Percentiles rank a stretch among this genome's conserved stretches.
Evolutionary conservation across 1,140 invertebrate genomes (phyloP).

Genomic region (Adelges cooleyi): DNA sequence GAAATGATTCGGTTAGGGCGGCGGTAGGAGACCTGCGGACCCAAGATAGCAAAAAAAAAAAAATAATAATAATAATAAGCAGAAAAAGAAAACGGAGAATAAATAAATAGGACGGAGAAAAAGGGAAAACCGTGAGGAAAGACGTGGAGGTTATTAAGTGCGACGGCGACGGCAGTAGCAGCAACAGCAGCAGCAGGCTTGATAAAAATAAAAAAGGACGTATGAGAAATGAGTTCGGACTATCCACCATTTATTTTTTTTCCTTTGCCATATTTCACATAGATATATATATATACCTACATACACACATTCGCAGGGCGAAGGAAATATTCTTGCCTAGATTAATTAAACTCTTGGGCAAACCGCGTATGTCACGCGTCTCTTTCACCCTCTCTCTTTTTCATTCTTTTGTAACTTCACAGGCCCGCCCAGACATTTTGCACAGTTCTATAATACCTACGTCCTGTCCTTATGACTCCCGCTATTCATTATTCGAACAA

Average conservation of each 20-base stretch:
- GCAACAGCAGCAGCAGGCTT: not conserved
- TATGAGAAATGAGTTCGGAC: slow-evolving; percentile 23
- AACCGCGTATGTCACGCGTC: slow-evolving; percentile 7
- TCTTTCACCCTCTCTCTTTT: not conserved
- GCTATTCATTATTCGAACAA: no score
- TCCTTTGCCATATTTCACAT: not conserved
- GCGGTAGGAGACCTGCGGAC: slow-evolving; percentile 18
- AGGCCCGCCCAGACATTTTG: not conserved
- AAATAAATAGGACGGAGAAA: slow-evolving; percentile 6
- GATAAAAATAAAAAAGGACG: slow-evolving; percentile 28
- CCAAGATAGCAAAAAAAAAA: no score
- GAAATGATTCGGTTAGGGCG: slow-evolving; percentile 15
- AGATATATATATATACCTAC: no score
- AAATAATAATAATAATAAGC: no score
- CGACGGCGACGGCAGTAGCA: slow-evolving; percentile 4
- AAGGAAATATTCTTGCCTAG: slow-evolving; percentile 22
- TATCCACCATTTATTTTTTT: slow-evolving; percentile 21
- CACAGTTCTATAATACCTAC: no score
- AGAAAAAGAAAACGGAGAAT: slow-evolving; percentile 20
- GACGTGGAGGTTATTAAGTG: slow-evolving; percentile 19
- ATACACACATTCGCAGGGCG: slow-evolving; percentile 5
- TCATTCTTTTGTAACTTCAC: not conserved
- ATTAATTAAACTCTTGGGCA: slow-evolving; percentile 28
- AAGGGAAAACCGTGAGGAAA: slow-evolving; percentile 8
- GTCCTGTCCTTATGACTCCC: no score